These are phyloP conservation scores for Hippocampus mohnikei DNA, from an alignment of 2,113 vertebrate species.

Conservation along the genomic window DNA sequence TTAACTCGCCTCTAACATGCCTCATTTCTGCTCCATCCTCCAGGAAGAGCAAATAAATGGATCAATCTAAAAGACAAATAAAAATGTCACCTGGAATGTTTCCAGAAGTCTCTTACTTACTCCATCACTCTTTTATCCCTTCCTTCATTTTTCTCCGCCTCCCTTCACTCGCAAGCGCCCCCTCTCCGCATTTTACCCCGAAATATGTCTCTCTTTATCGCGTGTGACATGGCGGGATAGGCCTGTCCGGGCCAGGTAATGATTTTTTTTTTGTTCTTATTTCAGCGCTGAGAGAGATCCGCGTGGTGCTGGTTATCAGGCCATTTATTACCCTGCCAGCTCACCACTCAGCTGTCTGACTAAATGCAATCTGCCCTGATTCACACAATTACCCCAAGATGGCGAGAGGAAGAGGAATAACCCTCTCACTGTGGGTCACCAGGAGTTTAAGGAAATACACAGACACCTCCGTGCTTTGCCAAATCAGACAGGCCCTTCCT, in stretches of 20 bases:
- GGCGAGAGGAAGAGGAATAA: conserved; percentile 50
- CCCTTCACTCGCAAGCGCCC: conserved; percentile 14
- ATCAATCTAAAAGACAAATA: conserved; percentile 43
- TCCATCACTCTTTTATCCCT: conserved; percentile 21
- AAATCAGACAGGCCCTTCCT: conserved; percentile 19
- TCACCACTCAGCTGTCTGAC: conserved; percentile 72
- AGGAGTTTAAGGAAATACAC: conserved; percentile 53
- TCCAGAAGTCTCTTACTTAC: conserved; percentile 35
- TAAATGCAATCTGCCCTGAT: conserved; percentile 78
- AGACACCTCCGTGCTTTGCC: conserved; percentile 40
- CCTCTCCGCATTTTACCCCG: conserved; percentile 32
- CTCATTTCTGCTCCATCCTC: conserved; percentile 7
- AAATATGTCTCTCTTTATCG: conserved; percentile 75
- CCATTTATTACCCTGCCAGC: conserved; percentile 75
- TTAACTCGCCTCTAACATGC: conserved; percentile 6
- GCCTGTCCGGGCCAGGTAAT: conserved; percentile 72
- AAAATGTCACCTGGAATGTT: conserved; percentile 31
- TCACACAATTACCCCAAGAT: conserved; percentile 75
- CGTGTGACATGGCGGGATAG: conserved; percentile 71
- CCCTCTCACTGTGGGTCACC: conserved; percentile 52
- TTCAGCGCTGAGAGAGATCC: conserved; percentile 57
- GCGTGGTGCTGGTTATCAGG: conserved; percentile 69
- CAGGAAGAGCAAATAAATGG: conserved; percentile 30
- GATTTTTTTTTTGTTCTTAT: conserved; percentile 73
- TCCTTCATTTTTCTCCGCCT: conserved; percentile 6